These are phyloP conservation scores for Cygnus buccinator DNA, from an alignment of 2,113 vertebrate species.

Conservation along the genomic window DNA sequence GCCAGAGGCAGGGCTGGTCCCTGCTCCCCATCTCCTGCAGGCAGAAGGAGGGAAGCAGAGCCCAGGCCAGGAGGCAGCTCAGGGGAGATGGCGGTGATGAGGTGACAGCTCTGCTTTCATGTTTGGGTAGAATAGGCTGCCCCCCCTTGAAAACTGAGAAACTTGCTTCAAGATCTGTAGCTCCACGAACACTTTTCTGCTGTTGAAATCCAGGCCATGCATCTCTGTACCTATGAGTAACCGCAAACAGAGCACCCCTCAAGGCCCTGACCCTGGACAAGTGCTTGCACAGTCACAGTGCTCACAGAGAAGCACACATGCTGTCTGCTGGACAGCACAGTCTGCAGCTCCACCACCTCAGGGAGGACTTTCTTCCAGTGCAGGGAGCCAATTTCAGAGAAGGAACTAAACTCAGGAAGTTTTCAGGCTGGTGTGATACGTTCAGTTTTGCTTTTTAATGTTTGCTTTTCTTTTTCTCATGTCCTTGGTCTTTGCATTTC, in stretches of 20 bases:
- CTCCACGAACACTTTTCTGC: background rate
- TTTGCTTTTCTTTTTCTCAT: background rate
- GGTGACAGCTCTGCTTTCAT: background rate
- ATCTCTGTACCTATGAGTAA: background rate
- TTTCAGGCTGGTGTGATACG: background rate
- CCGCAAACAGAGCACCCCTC: background rate
- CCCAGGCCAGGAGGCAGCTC: background rate
- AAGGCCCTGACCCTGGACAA: background rate
- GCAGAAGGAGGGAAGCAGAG: background rate
- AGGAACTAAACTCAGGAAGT: background rate
- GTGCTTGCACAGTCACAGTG: accelerated
- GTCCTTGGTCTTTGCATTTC: background rate
- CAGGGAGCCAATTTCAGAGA: background rate
- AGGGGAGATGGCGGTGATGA: accelerated
- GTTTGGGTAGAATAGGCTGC: background rate
- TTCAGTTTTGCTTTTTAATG: background rate
- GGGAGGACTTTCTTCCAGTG: background rate
- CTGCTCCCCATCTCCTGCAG: background rate
- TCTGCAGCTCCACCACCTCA: accelerated
- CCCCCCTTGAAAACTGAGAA: background rate
- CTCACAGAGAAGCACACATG: background rate
- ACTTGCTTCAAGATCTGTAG: background rate
- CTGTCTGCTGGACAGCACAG: background rate
- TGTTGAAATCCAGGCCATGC: accelerated
- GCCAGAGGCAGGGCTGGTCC: background rate